A percentile compares a stretch with the other conserved stretches of the same genome.
Conservation (phyloP, 2,797 vertebrate species). For the Epinephelus coioides region DNA sequence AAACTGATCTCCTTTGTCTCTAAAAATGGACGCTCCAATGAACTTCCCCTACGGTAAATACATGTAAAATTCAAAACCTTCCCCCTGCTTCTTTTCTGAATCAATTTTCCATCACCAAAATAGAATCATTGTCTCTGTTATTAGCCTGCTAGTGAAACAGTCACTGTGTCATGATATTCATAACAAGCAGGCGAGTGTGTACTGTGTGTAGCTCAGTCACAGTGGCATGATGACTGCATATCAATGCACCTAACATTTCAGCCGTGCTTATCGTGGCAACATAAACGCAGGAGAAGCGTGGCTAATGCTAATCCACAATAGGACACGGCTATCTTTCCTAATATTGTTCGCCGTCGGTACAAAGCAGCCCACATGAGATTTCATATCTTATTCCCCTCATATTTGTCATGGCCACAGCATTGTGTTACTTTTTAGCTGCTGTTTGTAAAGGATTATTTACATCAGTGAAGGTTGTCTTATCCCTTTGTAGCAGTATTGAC, state of each 20-base stretch:
- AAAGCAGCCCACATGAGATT: slow-evolving; percentile 45
- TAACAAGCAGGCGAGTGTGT: slow-evolving; percentile 46
- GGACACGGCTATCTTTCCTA: slow-evolving; percentile 42
- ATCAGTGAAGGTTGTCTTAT: slow-evolving; percentile 42
- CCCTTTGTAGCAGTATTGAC: slow-evolving; percentile 27
- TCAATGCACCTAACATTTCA: slow-evolving; percentile 32
- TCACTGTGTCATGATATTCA: slow-evolving; percentile 41
- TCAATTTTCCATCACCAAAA: slow-evolving; percentile 36
- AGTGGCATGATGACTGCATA: slow-evolving; percentile 27
- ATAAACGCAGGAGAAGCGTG: slow-evolving; percentile 43
- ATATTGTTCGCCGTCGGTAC: slow-evolving; percentile 45
- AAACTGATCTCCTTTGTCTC: slow-evolving; percentile 3
- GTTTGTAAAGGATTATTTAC: slow-evolving; percentile 58
- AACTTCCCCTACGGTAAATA: slow-evolving; percentile 6
- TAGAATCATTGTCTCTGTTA: slow-evolving; percentile 37
- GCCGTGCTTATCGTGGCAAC: slow-evolving; percentile 28
- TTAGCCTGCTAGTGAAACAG: slow-evolving; percentile 45
- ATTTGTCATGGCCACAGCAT: slow-evolving; percentile 38
- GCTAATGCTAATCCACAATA: slow-evolving; percentile 62
- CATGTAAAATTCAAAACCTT: slow-evolving; percentile 25
- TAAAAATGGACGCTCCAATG: slow-evolving; percentile 6
- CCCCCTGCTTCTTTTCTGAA: slow-evolving; percentile 4
- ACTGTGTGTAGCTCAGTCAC: slow-evolving; percentile 5
- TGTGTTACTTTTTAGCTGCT: slow-evolving; percentile 23
- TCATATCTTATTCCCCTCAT: slow-evolving; percentile 39